These are phyloP conservation scores for Crenichthys baileyi DNA, from an alignment of 2,797 vertebrate species.

Conservation along the genomic window DNA sequence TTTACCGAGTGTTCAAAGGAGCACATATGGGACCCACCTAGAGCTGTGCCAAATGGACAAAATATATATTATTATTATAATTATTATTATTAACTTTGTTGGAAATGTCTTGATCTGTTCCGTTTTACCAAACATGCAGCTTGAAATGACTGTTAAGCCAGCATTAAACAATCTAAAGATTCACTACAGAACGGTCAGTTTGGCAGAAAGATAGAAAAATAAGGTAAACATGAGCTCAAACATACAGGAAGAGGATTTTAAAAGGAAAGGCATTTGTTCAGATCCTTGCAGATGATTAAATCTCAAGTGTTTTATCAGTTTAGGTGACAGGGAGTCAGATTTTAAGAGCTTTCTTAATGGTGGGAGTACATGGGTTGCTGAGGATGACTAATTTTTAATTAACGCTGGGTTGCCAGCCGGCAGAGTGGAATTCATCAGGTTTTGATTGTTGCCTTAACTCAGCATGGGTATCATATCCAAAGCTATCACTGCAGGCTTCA, in stretches of 20 bases:
- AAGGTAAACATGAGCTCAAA: constrained; percentile 3
- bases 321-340: constrained; percentile 30
- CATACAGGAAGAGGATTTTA: constrained; percentile 14
- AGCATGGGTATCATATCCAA: constrained; percentile 41
- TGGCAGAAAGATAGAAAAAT: not conserved
- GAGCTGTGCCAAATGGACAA: too few species aligned
- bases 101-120: not conserved
- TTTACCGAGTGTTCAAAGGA: too few species aligned
- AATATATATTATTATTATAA: too few species aligned
- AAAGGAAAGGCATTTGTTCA: constrained; percentile 12
- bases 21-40: too few species aligned
- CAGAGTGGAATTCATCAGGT: constrained; percentile 59
- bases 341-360: constrained; percentile 28
- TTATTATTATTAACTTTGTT: too few species aligned
- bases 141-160: not conserved
- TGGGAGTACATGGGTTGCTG: constrained; percentile 28
- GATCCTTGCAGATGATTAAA: constrained; percentile 24
- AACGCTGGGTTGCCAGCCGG: constrained; percentile 39
- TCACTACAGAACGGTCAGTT: not conserved
- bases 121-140: not conserved
- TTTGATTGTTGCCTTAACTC: constrained; percentile 58
- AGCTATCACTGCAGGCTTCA: constrained; percentile 22
- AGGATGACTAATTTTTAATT: constrained; percentile 58
- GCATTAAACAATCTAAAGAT: not conserved
- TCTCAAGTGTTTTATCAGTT: not conserved